Base-by-base conservation (phyloP, 1,140 invertebrate species). In the Drosophila ambigua region DNA sequence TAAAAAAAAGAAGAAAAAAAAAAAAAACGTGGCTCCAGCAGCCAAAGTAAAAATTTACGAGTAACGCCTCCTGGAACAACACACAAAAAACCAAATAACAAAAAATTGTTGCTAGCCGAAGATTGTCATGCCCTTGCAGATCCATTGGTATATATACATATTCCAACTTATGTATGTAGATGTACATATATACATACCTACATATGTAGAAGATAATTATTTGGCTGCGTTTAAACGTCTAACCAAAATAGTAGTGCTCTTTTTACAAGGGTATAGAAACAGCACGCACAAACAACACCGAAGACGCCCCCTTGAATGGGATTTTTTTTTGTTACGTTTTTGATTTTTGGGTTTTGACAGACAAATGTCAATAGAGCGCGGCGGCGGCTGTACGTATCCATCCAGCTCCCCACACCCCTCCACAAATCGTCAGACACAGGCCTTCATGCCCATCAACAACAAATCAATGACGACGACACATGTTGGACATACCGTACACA, bases 381-480 rank as follows among this genome's bases (percentile, higher is more conserved):
- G 65, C 48, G 45, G 65, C 48, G 9, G 43, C 39, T 35, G 44
- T 24, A 28, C n/a, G 26, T 20, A 23, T 26, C 28, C 31, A 11
- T 23, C 7, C 31, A 11, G 16, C 7, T 4, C 35, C 31, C 28
- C 28, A 23, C 11, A 23, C 44, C 43, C 35, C 39, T 44, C 46
- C 26, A 35, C 51, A 35, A 13, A 31, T 59, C 35, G 24, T n/a
- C 53, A 35, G 8, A 46, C 59, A 24, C 44, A 23, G 11, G 45
- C 55, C 48, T 49, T 49, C 77, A 65, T 76, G 78, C 82, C 83
- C 84, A 88, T 88, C 83, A 88, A 82, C 83, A 78, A 88, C 83
- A 88, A 88, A 88, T 88, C 83, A 88, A 88, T 88, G 83, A 88
- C 83, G 83, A 88, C 83, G 83, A 88, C 83, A 88, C 83, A 88